phyloP scores from a whole-genome alignment of 2,113 vertebrate species.

The Corythaeola cristata region DNA sequence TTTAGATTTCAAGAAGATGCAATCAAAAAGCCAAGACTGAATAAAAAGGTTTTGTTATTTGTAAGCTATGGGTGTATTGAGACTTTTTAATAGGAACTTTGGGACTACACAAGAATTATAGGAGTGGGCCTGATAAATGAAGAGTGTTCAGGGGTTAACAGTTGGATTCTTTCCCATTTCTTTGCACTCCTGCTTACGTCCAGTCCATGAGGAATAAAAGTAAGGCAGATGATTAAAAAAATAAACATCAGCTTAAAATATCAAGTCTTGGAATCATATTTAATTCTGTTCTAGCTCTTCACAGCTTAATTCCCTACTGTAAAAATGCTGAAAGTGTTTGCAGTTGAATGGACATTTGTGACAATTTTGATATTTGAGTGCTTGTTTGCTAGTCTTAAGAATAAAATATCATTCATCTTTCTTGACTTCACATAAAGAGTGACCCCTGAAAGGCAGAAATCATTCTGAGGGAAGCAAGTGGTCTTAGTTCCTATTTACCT shows the following conservation, averaged over 20 bases:
- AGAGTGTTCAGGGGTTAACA: neutral
- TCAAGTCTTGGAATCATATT: neutral
- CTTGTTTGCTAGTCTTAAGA: neutral
- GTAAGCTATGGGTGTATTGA: neutral
- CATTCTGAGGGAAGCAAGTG: neutral
- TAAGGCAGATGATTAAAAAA: neutral
- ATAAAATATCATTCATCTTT: neutral
- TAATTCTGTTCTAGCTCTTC: neutral
- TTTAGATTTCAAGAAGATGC: neutral
- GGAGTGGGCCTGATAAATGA: neutral
- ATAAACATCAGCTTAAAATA: neutral
- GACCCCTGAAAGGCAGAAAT: neutral
- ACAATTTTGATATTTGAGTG: neutral
- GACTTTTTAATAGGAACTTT: neutral
- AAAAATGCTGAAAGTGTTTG: neutral
- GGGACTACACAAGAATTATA: neutral
- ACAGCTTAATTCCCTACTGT: neutral
- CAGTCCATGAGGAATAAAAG: neutral
- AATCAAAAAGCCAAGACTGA: neutral
- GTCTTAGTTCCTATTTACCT: neutral
- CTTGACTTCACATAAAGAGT: neutral
- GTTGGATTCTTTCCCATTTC: neutral
- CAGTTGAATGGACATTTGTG: neutral
- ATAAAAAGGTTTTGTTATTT: neutral
- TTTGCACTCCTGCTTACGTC: neutral